A percentile compares a stretch with the other conserved stretches of the same genome.
Evolutionary conservation across 1,140 invertebrate species (phyloP).

Genomic region (Grapholita molesta): DNA sequence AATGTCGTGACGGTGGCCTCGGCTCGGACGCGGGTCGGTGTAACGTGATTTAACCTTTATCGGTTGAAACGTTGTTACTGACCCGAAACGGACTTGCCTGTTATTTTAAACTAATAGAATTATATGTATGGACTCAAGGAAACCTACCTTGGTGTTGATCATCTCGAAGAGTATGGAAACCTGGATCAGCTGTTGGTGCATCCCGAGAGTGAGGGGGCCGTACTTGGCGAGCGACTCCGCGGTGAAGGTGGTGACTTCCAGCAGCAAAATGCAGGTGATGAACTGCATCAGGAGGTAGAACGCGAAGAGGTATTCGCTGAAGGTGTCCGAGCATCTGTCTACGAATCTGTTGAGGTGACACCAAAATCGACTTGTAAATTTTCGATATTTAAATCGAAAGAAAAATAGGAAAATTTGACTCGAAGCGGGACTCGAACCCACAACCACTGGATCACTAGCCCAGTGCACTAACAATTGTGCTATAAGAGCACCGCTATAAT

Average conservation of each 20-base stretch:
- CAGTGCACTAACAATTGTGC: no score
- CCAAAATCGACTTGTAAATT: background rate
- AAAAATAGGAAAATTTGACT: background rate
- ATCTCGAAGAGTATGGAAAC: background rate
- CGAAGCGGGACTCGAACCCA: background rate
- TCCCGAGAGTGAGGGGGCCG: background rate
- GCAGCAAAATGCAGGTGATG: slow-evolving; percentile 15
- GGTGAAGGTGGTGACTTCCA: slow-evolving; percentile 12
- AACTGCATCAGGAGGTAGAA: slow-evolving; percentile 20
- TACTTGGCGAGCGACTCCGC: background rate
- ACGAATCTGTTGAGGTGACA: background rate
- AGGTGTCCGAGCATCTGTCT: background rate
- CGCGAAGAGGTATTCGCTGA: slow-evolving; percentile 9
- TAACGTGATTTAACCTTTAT: no score
- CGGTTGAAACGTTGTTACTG: no score
- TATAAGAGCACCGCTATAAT: no score
- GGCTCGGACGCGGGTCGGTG: no score
- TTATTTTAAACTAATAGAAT: no score
- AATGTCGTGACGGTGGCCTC: no score
- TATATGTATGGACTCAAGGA: background rate
- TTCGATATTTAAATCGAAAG: no score
- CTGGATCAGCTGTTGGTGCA: background rate
- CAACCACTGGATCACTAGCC: no score
- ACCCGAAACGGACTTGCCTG: no score
- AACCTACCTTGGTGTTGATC: background rate